Conservation (phyloP, 2,113 vertebrate species). For the Archilochus colubris region DNA sequence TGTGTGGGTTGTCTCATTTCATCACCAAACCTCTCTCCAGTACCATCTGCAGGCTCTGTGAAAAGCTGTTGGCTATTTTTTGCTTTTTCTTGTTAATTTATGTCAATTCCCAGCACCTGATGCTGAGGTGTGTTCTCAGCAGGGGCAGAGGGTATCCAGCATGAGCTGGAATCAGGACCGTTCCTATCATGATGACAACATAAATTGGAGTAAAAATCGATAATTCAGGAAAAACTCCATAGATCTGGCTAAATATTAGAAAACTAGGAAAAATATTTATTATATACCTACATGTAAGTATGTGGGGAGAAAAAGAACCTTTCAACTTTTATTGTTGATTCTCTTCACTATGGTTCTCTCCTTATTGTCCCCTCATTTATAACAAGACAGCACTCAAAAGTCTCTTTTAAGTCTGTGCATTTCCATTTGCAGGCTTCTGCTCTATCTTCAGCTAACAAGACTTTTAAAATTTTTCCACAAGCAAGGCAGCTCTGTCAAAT, state of each 20-base stretch:
- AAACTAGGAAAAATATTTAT: background rate
- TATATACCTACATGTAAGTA: background rate
- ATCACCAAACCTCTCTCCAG: background rate
- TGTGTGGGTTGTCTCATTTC: background rate
- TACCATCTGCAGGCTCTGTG: background rate
- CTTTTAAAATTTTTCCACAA: background rate
- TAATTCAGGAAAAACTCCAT: background rate
- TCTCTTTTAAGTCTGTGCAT: background rate
- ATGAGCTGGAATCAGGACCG: background rate
- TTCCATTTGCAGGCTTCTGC: background rate
- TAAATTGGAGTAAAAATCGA: background rate
- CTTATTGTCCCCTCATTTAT: background rate
- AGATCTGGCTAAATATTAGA: background rate
- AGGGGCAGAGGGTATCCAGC: background rate
- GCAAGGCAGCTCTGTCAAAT: background rate
- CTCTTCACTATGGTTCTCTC: background rate
- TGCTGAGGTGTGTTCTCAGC: background rate
- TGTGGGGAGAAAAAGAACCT: background rate
- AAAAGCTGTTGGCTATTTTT: background rate
- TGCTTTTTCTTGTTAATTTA: background rate
- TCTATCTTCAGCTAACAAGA: slow-evolving; percentile 2
- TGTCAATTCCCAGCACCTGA: background rate
- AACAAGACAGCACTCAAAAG: background rate
- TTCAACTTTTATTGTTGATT: background rate
- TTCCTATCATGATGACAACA: background rate